Evolutionary conservation across 1,140 invertebrate genomes (phyloP).

Genomic region (Cyclina sinensis): DNA sequence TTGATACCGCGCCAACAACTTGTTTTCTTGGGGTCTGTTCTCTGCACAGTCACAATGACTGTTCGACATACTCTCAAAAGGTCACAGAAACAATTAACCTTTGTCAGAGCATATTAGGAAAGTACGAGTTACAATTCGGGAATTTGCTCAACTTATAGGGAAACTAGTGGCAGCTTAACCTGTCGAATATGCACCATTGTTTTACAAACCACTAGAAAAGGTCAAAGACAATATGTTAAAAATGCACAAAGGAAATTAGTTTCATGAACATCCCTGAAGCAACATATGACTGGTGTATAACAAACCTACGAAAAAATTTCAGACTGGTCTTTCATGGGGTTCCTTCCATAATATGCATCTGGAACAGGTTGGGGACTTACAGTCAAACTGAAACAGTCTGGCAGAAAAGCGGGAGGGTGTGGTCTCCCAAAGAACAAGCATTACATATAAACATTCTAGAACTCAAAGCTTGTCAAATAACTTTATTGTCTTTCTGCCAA

Average conservation of each 20-base stretch:
- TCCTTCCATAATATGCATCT: neutral
- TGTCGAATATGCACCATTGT: slow-evolving; percentile 26
- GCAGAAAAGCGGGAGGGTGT: neutral
- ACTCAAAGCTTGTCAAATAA: slow-evolving; percentile 34
- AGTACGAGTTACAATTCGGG: neutral
- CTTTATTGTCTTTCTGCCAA: slow-evolving; percentile 18
- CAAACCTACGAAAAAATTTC: neutral
- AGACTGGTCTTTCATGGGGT: neutral
- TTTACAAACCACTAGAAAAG: slow-evolving; percentile 25
- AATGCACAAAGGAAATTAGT: slow-evolving; percentile 24
- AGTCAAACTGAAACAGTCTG: neutral
- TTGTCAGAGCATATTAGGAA: neutral
- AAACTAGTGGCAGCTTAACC: slow-evolving; percentile 1
- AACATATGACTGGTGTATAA: neutral
- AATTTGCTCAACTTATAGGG: slow-evolving; percentile 31
- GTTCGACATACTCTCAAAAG: neutral
- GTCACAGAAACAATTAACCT: neutral
- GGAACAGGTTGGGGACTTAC: neutral
- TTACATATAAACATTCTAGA: slow-evolving; percentile 24
- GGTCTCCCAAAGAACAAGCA: neutral
- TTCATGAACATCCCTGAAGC: slow-evolving; percentile 15
- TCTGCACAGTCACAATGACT: slow-evolving; percentile 12
- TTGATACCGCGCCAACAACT: slow-evolving; percentile 21
- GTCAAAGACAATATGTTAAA: slow-evolving; percentile 10
- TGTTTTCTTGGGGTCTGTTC: slow-evolving; percentile 22